Evolutionary conservation across 2,113 vertebrate species (phyloP).

Genomic region (Paratilapia polleni): DNA sequence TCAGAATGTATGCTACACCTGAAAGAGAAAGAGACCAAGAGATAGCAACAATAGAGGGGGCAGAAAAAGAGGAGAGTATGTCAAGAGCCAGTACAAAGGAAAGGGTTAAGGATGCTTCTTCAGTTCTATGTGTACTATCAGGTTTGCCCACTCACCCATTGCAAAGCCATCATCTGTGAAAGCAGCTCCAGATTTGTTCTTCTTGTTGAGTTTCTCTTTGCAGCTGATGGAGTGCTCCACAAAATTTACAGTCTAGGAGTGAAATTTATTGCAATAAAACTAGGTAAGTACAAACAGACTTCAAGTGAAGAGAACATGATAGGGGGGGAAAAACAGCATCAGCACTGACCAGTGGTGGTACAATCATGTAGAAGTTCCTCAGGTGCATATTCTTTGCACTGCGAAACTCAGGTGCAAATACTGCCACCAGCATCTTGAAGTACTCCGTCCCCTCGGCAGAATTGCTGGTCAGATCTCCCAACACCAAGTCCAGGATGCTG

Average conservation of each 20-base stretch:
- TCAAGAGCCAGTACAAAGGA: not conserved
- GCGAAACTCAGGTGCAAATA: conserved; percentile 96
- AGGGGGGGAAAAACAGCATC: accelerated
- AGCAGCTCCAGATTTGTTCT: conserved; percentile 96
- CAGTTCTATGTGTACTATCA: not conserved
- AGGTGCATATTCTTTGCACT: conserved; percentile 97
- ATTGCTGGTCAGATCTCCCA: conserved; percentile 92
- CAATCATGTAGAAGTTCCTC: conserved; percentile 97
- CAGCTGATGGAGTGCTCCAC: conserved; percentile 98
- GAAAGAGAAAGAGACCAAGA: not conserved
- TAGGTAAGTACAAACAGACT: not conserved
- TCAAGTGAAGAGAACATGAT: not conserved
- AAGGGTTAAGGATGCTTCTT: not conserved
- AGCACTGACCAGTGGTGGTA: conserved; percentile 91
- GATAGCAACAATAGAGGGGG: not conserved
- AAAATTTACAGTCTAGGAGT: conserved; percentile 92
- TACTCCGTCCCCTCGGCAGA: conserved; percentile 98
- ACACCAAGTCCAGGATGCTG: conserved; percentile 88
- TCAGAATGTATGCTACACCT: conserved; percentile 98
- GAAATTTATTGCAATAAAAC: not conserved
- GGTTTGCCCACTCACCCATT: conserved; percentile 87
- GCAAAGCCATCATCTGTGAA: conserved; percentile 99
- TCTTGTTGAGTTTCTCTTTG: conserved; percentile 98
- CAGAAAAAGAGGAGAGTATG: not conserved
- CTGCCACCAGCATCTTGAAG: conserved; percentile 97